These are phyloP conservation scores for Tamandua tetradactyla DNA, from an alignment of 2,797 vertebrate genomes.

Conservation along the genomic window DNA sequence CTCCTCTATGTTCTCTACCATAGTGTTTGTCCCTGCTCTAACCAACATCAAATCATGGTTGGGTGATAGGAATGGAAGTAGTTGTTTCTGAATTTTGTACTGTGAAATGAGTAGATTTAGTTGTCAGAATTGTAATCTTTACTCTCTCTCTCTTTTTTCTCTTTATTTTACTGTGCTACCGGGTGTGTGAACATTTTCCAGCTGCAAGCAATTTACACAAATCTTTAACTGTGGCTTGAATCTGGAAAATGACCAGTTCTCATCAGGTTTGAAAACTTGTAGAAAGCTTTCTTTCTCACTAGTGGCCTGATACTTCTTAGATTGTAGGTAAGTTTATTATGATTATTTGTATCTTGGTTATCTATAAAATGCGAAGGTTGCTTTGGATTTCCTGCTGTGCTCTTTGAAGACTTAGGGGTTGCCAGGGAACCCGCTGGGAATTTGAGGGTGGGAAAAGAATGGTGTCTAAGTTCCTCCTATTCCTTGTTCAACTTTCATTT, in stretches of 20 bases:
- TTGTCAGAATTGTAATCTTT: background rate
- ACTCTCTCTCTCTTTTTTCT: background rate
- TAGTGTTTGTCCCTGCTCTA: background rate
- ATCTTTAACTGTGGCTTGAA: background rate
- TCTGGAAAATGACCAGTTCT: constrained; percentile 26
- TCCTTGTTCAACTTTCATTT: background rate
- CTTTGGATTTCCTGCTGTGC: background rate
- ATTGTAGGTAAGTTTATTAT: background rate
- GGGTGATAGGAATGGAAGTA: background rate
- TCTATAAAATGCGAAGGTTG: background rate
- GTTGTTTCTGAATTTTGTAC: background rate
- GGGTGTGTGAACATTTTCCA: constrained; percentile 43
- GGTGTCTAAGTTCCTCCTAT: background rate
- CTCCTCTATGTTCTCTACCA: background rate
- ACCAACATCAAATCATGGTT: background rate
- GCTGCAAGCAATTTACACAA: constrained; percentile 43
- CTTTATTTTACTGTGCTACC: constrained; percentile 45
- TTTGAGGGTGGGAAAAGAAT: background rate
- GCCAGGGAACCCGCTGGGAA: background rate
- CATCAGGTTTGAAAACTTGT: constrained; percentile 17
- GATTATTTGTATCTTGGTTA: constrained; percentile 23
- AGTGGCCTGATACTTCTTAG: background rate
- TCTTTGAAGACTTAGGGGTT: background rate
- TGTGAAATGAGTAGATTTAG: background rate
- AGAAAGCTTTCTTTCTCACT: background rate